Conservation (phyloP, 2,797 vertebrate species). For the Pelobates cultripes region DNA sequence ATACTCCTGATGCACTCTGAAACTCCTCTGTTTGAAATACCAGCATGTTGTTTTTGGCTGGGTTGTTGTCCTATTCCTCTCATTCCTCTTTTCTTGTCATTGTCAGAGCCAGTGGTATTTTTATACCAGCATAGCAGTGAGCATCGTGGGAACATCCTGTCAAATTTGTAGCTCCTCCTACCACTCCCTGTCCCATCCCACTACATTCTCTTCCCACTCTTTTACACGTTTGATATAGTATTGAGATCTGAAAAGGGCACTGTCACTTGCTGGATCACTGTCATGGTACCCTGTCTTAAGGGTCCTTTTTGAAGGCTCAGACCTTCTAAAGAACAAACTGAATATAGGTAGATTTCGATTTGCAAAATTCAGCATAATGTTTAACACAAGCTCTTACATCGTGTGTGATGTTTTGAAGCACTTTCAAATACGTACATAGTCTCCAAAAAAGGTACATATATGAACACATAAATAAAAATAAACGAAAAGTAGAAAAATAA, state of each 20-base stretch:
- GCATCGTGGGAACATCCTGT: constrained; percentile 64
- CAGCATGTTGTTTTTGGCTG: constrained; percentile 60
- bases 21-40: constrained; percentile 15
- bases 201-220: not conserved
- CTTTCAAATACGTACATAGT: no score
- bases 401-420: no score
- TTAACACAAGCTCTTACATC: no score
- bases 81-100: constrained; percentile 59
- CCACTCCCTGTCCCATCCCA: constrained; percentile 6
- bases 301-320: no score
- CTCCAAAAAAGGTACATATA: no score
- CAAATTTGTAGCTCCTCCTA: constrained; percentile 46
- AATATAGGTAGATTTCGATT: no score
- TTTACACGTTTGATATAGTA: not conserved
- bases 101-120: constrained; percentile 70
- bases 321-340: no score
- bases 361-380: no score
- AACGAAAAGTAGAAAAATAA: no score
- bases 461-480: no score
- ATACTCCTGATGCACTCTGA: not conserved
- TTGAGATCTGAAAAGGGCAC: not conserved
- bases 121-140: constrained; percentile 61
- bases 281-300: not conserved
- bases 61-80: constrained; percentile 43
- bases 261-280: not conserved